These are phyloP conservation scores for Lasioglossum baleicum DNA, from an alignment of 1,140 invertebrate species.

Conservation along the genomic window DNA sequence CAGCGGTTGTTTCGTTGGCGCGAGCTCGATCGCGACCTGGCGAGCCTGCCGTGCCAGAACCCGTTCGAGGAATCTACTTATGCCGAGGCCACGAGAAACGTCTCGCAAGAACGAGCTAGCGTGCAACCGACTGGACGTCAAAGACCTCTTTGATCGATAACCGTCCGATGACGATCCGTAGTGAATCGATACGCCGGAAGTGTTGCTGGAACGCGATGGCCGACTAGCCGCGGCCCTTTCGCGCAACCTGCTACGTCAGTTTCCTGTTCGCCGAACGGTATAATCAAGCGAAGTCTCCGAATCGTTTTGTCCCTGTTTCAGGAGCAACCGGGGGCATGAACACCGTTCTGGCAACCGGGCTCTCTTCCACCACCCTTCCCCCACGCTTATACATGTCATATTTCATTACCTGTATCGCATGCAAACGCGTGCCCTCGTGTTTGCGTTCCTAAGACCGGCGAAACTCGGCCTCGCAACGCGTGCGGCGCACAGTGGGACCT, in stretches of 20 bases:
- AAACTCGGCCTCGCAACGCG: slow-evolving; percentile 29
- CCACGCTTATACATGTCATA: slow-evolving; percentile 6
- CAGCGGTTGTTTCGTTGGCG: background rate
- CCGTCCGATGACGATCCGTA: background rate
- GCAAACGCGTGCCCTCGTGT: background rate
- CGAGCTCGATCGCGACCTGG: background rate
- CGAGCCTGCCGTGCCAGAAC: background rate
- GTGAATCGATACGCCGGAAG: slow-evolving; percentile 18
- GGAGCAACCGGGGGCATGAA: background rate
- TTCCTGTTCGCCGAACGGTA: background rate
- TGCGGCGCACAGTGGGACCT: too few species aligned
- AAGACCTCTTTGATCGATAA: slow-evolving; percentile 22
- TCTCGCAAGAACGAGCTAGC: background rate
- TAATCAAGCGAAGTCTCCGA: background rate
- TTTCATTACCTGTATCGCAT: slow-evolving; percentile 43
- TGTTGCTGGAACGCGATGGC: too few species aligned
- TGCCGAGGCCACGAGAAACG: background rate
- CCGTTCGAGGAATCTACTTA: slow-evolving; percentile 6
- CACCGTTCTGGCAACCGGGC: background rate
- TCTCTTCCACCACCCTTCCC: too few species aligned
- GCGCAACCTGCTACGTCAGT: slow-evolving; percentile 4
- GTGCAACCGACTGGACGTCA: slow-evolving; percentile 2
- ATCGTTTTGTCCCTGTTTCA: slow-evolving; percentile 17
- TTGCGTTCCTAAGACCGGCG: background rate
- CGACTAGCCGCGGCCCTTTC: too few species aligned